These are phyloP conservation scores for Pseudomyrmex gracilis DNA, from an alignment of 1,140 invertebrate genomes.

Conservation along the genomic window DNA sequence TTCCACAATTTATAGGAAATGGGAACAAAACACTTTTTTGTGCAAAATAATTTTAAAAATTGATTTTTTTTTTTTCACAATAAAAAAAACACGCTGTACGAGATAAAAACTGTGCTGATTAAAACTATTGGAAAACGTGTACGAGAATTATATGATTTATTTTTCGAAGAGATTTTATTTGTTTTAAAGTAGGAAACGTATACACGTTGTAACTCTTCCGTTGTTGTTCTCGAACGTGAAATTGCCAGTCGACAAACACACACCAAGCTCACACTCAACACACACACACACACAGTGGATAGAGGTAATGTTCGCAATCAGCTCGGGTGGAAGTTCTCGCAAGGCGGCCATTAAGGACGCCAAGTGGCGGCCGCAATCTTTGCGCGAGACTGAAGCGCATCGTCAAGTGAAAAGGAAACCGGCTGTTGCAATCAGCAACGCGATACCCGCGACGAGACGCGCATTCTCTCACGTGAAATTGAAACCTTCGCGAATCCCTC, in stretches of 20 bases:
- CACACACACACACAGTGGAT: conserved; percentile 11
- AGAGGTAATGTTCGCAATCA: conserved; percentile 12
- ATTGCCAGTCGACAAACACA: neutral
- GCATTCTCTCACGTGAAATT: conserved; percentile 28
- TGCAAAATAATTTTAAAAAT: neutral
- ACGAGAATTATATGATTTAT: too few relatives aligned
- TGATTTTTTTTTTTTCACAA: neutral
- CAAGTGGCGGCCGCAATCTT: conserved; percentile 9
- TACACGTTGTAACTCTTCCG: neutral
- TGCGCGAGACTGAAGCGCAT: neutral
- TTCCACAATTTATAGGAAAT: neutral
- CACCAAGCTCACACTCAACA: neutral
- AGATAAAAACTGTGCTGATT: neutral
- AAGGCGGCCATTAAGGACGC: neutral
- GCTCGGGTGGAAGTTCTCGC: neutral
- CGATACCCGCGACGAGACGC: neutral
- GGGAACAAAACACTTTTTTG: neutral
- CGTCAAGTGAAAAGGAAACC: conserved; percentile 25
- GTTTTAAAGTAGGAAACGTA: neutral
- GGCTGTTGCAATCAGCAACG: conserved; percentile 44
- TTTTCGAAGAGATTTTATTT: too few relatives aligned
- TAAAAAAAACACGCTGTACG: neutral
- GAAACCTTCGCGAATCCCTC: neutral
- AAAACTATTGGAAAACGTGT: neutral
- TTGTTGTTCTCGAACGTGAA: conserved; percentile 8